Percentiles rank a stretch among this genome's conserved stretches.
Evolutionary conservation across 2,113 vertebrate genomes (phyloP).

Genomic region (Nesospiza acunhae): DNA sequence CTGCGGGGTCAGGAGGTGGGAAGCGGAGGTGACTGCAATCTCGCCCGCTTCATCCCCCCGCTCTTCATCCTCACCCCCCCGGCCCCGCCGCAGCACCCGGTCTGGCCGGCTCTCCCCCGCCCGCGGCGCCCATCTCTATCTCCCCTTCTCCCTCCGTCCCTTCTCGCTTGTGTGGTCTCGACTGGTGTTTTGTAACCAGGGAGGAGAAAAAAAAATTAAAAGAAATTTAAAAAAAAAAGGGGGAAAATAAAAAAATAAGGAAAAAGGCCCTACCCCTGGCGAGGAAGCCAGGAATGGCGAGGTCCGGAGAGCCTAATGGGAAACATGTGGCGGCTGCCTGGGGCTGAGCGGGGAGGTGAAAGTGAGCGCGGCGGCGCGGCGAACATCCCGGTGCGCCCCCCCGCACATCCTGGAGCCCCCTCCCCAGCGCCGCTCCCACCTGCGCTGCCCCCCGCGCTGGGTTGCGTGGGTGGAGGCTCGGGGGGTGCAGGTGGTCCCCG

Average conservation of each 20-base stretch:
- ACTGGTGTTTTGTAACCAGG: conserved; percentile 33
- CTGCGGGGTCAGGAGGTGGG: conserved; percentile 80
- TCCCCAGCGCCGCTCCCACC: not conserved
- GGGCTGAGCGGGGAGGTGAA: conserved; percentile 77
- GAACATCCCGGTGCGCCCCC: not conserved
- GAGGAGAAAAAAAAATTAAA: not conserved
- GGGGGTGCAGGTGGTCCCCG: not conserved
- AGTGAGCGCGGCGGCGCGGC: conserved; percentile 24
- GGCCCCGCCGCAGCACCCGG: not conserved
- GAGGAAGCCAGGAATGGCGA: conserved; percentile 40
- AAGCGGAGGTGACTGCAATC: conserved; percentile 79
- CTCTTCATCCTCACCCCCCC: conserved; percentile 25
- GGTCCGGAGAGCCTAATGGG: conserved; percentile 75
- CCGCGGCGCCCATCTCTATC: not conserved
- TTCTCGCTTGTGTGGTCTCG: conserved; percentile 55
- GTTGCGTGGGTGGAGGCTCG: too few species aligned
- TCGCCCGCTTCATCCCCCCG: conserved; percentile 9
- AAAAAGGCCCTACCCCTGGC: conserved; percentile 57
- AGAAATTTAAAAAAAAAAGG: not conserved
- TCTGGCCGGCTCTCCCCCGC: not conserved
- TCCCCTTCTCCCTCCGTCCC: not conserved
- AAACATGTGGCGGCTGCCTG: conserved; percentile 78
- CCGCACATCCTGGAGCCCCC: not conserved
- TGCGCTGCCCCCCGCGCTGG: not conserved
- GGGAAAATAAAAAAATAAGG: not conserved